Evolutionary conservation across 1,140 invertebrate genomes (phyloP).

Genomic region (Drosophila yakuba): DNA sequence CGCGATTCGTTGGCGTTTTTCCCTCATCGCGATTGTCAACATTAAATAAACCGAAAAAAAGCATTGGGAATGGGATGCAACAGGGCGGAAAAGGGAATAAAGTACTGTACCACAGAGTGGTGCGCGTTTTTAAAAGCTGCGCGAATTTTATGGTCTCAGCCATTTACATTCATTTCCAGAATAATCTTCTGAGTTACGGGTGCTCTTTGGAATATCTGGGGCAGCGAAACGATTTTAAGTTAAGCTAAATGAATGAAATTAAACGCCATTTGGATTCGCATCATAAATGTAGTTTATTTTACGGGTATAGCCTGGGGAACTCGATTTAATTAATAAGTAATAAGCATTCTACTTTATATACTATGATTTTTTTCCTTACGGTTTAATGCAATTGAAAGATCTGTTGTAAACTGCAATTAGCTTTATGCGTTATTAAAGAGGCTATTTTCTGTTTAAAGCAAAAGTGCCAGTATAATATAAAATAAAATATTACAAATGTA

Average conservation of each 20-base stretch:
- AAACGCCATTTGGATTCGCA: not conserved
- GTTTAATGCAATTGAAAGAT: too few relatives aligned
- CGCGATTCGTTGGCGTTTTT: constrained; percentile 36
- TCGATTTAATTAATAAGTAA: not conserved
- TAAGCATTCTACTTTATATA: too few relatives aligned
- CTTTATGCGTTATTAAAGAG: too few relatives aligned
- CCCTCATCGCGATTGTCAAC: constrained; percentile 50
- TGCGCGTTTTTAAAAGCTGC: constrained; percentile 56
- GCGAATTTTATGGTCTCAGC: constrained; percentile 64
- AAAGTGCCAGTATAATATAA: too few relatives aligned
- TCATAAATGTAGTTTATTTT: constrained; percentile 7
- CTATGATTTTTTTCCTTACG: too few relatives aligned
- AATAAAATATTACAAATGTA: too few relatives aligned
- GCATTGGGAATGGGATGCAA: constrained; percentile 5
- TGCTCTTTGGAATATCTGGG: constrained; percentile 41
- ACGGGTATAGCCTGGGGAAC: not conserved
- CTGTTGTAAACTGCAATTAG: not conserved
- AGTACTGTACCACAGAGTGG: constrained; percentile 22
- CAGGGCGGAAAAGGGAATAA: constrained; percentile 19
- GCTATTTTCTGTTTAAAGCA: too few relatives aligned
- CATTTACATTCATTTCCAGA: constrained; percentile 72
- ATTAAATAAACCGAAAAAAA: constrained; percentile 41
- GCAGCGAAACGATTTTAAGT: constrained; percentile 37
- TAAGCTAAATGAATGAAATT: constrained; percentile 6
- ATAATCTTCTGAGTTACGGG: constrained; percentile 53